phyloP scores from a whole-genome alignment of 2,888 invertebrate species.

The Pandemis corylana region DNA sequence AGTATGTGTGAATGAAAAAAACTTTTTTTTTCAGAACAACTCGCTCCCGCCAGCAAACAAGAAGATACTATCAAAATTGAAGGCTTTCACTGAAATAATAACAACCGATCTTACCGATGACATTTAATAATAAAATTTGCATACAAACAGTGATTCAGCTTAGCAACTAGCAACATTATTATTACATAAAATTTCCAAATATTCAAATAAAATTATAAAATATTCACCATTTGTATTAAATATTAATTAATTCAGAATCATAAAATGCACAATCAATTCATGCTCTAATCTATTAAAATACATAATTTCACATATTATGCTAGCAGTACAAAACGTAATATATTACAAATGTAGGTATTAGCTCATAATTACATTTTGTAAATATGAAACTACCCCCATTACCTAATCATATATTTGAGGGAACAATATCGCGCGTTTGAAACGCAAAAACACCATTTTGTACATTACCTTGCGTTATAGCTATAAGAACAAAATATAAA shows the following conservation, averaged over 20 bases:
- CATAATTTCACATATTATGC: background rate
- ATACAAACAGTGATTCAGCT: constrained; percentile 57
- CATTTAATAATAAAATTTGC: constrained; percentile 70
- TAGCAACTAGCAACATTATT: constrained; percentile 62
- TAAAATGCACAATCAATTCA: background rate
- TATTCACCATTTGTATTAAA: constrained; percentile 39
- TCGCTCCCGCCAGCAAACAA: constrained; percentile 54
- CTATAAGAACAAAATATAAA: too few species aligned
- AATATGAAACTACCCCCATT: background rate
- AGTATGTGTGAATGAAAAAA: too few species aligned
- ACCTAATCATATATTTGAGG: background rate
- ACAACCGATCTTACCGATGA: constrained; percentile 67
- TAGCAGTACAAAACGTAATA: background rate
- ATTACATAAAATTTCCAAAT: constrained; percentile 61
- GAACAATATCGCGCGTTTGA: background rate
- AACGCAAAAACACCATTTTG: background rate
- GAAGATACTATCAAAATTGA: constrained; percentile 67
- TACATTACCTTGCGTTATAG: background rate
- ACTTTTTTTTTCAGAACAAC: constrained; percentile 54
- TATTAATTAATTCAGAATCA: background rate
- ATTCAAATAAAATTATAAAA: constrained; percentile 56
- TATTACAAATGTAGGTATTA: background rate
- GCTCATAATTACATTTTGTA: background rate
- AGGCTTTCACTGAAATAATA: constrained; percentile 60
- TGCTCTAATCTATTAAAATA: background rate